Evolutionary conservation across 2,113 vertebrate species (phyloP).

Genomic region (Notiomystis cincta): DNA sequence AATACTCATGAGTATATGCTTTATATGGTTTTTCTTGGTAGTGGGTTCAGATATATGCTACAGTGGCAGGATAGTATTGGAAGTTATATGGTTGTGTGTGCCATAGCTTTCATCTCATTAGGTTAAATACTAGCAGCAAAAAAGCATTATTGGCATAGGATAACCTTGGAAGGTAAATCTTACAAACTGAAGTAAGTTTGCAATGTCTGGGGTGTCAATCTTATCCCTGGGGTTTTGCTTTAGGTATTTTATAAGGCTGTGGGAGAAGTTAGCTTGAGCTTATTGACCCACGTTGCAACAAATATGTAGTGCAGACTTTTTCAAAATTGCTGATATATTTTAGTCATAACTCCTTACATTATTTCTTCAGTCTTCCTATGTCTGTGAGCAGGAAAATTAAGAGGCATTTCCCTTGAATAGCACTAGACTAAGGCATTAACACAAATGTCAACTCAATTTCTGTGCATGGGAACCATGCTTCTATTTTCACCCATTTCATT

Average conservation of each 20-base stretch:
- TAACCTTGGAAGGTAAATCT: not conserved
- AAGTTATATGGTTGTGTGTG: not conserved
- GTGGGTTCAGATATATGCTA: not conserved
- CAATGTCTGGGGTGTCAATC: not conserved
- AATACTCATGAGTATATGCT: not conserved
- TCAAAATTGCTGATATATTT: not conserved
- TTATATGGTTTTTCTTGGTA: not conserved
- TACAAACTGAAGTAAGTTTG: not conserved
- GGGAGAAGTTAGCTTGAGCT: not conserved
- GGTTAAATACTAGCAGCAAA: not conserved
- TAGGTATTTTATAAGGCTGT: not conserved
- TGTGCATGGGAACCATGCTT: not conserved
- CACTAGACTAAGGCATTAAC: not conserved
- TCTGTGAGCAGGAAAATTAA: not conserved
- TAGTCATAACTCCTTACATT: not conserved
- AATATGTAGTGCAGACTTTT: not conserved
- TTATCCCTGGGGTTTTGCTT: not conserved
- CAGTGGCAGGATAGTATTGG: not conserved
- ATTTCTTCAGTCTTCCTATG: not conserved
- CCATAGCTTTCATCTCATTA: not conserved
- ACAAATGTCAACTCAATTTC: not conserved
- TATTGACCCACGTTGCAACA: not conserved
- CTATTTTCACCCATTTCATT: not conserved
- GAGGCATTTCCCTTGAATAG: not conserved
- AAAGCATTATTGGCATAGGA: fast-evolving